Evolutionary conservation across 2,888 invertebrate species (phyloP).

Genomic region (Cantharis rufa): DNA sequence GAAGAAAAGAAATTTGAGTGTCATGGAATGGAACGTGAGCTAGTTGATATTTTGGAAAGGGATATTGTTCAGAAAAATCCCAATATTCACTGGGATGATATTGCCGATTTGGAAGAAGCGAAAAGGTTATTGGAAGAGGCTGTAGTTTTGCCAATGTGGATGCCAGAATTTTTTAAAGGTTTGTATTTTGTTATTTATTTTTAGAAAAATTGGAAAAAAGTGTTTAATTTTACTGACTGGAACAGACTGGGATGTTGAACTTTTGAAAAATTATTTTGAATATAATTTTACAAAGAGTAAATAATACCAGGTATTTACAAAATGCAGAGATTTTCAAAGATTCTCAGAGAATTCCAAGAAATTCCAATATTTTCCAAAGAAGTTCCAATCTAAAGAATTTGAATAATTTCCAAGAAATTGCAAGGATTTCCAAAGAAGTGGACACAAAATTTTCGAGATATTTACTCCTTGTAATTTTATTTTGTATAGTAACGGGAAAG

Average conservation of each 20-base stretch:
- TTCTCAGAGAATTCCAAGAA: too few species aligned
- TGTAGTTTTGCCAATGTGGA: slow-evolving; percentile 95
- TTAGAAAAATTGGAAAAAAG: background rate
- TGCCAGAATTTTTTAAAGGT: slow-evolving; percentile 98
- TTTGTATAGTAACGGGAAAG: too few species aligned
- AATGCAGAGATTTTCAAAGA: too few species aligned
- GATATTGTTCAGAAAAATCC: slow-evolving; percentile 98
- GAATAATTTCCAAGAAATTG: too few species aligned
- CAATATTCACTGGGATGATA: slow-evolving; percentile 93
- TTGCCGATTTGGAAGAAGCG: slow-evolving; percentile 87
- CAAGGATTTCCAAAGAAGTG: too few species aligned
- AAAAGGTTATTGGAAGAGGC: slow-evolving; percentile 94
- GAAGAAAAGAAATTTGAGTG: slow-evolving; percentile 86
- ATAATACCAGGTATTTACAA: too few species aligned
- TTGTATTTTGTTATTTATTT: background rate
- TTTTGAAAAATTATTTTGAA: background rate
- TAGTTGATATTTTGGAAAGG: slow-evolving; percentile 87
- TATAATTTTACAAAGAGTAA: too few species aligned
- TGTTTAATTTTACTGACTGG: background rate
- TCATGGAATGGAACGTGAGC: slow-evolving; percentile 81
- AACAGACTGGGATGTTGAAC: background rate
- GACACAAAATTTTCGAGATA: too few species aligned
- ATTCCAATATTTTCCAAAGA: too few species aligned
- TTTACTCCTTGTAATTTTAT: too few species aligned
- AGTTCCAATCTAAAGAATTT: too few species aligned